These are phyloP conservation scores for Allygus modestus DNA, from an alignment of 2,888 invertebrate species.

Conservation along the genomic window DNA sequence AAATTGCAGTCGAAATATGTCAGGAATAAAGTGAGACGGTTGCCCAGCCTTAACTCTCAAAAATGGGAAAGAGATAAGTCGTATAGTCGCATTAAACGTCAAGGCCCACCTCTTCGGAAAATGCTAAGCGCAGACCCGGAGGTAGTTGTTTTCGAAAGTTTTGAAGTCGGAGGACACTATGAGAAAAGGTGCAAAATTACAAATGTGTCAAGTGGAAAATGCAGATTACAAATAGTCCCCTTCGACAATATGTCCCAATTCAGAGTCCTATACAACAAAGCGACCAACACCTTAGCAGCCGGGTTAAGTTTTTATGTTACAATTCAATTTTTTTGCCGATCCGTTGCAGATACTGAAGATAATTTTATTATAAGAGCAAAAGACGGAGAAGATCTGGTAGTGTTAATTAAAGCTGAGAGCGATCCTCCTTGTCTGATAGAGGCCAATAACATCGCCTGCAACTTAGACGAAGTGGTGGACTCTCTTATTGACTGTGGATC, in stretches of 20 bases:
- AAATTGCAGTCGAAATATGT: background rate
- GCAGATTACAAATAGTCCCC: background rate
- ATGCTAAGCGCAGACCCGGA: background rate
- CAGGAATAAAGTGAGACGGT: background rate
- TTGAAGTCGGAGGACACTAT: background rate
- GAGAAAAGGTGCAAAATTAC: background rate
- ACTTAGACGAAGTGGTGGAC: conserved; percentile 1
- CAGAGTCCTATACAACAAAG: background rate
- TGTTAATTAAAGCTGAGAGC: background rate
- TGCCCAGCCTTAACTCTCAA: background rate
- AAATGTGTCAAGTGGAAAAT: background rate
- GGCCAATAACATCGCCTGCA: background rate
- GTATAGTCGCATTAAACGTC: background rate
- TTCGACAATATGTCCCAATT: background rate
- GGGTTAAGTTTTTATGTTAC: background rate
- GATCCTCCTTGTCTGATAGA: background rate
- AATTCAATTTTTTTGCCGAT: background rate
- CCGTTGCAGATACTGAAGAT: background rate
- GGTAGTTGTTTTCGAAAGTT: background rate
- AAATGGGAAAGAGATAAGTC: background rate
- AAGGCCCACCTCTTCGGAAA: background rate
- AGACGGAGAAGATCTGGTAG: conserved; percentile 16
- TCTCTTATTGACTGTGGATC: conserved; percentile 22
- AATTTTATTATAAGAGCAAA: background rate
- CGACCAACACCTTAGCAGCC: background rate